Conservation (phyloP, 2,888 invertebrate species). For the Pterobdella sp. region DNA sequence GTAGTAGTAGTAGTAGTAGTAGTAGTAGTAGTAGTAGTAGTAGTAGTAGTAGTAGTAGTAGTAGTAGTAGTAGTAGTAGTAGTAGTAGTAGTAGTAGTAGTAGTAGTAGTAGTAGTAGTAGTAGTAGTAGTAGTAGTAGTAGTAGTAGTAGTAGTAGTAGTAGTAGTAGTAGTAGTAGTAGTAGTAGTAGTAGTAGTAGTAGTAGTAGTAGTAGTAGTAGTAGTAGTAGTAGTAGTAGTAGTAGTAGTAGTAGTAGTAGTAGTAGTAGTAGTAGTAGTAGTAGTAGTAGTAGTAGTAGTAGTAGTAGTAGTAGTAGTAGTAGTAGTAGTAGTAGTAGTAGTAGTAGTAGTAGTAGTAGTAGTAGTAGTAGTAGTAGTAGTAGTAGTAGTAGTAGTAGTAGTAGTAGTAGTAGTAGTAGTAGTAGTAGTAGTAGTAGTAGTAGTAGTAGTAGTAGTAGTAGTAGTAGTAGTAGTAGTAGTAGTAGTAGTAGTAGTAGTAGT, state of each 20-base stretch:
- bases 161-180: background rate
- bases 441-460: background rate
- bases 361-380: constrained; percentile 13
- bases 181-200: constrained; percentile 1
- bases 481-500: constrained; percentile 23
- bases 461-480: constrained; percentile 12
- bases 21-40: constrained; percentile 10
- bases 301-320: constrained; percentile 16
- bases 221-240: constrained; percentile 21
- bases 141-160: constrained; percentile 13
- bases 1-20: constrained; percentile 13
- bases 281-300: constrained; percentile 19
- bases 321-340: constrained; percentile 12
- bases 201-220: constrained; percentile 13
- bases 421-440: constrained; percentile 10
- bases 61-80: constrained; percentile 9
- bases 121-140: constrained; percentile 14
- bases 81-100: constrained; percentile 14
- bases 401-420: constrained; percentile 5
- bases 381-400: constrained; percentile 14
- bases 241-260: constrained; percentile 19
- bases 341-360: constrained; percentile 5
- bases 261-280: constrained; percentile 12
- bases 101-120: constrained; percentile 14
- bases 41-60: constrained; percentile 3